Percentiles rank a stretch among this genome's conserved stretches.
Conservation (phyloP, 2,113 vertebrate species). For the Dipodomys stephensi region DNA sequence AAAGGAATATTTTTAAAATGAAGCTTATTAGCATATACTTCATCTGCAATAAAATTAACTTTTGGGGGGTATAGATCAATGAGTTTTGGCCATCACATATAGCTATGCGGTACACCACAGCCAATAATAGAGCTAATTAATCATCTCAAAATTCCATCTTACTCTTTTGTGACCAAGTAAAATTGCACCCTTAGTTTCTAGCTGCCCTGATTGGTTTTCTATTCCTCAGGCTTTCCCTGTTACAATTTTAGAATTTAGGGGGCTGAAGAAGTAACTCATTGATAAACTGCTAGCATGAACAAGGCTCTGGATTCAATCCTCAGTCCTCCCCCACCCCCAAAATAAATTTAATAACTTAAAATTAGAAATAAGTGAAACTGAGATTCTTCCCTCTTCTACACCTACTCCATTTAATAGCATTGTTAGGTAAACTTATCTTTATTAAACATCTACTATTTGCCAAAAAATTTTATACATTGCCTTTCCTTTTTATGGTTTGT, state of each 20-base stretch:
- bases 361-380: not conserved
- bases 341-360: not conserved
- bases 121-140: not conserved
- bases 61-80: not conserved
- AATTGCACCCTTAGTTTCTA: not conserved
- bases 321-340: not conserved
- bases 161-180: not conserved
- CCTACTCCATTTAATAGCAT: not conserved
- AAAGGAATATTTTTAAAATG: not conserved
- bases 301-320: not conserved
- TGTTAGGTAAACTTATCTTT: not conserved
- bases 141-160: not conserved
- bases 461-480: not conserved
- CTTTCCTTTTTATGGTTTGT: conserved; percentile 8
- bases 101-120: not conserved
- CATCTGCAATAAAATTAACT: not conserved
- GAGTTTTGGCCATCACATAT: not conserved
- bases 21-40: not conserved
- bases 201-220: not conserved
- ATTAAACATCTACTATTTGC: conserved; percentile 10
- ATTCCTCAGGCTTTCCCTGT: not conserved
- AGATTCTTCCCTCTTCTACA: not conserved
- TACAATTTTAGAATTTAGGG: not conserved
- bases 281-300: not conserved
- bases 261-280: not conserved